phyloP scores from a whole-genome alignment of 1,140 invertebrate genomes.

The Nixonia krombeini region DNA sequence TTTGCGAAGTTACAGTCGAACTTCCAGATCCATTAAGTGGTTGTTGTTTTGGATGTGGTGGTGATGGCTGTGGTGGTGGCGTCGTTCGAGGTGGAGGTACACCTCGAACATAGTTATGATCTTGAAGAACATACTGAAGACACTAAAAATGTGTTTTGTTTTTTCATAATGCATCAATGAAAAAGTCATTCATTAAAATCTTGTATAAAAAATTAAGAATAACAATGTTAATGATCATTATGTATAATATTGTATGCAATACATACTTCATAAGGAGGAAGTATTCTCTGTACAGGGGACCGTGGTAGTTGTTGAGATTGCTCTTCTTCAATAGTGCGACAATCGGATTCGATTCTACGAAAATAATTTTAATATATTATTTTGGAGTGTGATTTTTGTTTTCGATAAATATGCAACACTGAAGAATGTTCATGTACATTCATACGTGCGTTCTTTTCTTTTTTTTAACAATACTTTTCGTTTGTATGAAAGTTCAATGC shows the following conservation, averaged over 20 bases:
- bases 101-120: conserved; percentile 86
- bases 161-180: too few relatives aligned
- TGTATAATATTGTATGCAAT: not conserved
- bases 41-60: conserved; percentile 65
- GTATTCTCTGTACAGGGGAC: conserved; percentile 59
- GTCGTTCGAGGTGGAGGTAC: conserved; percentile 73
- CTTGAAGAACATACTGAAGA: conserved; percentile 80
- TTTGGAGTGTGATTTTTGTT: too few relatives aligned
- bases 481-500: too few relatives aligned
- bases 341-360: conserved; percentile 54
- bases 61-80: conserved; percentile 71
- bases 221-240: not conserved
- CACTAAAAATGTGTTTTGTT: conserved; percentile 71
- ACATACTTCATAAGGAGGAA: conserved; percentile 64
- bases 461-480: too few relatives aligned
- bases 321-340: conserved; percentile 51
- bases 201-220: too few relatives aligned
- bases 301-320: conserved; percentile 41
- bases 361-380: too few relatives aligned
- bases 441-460: too few relatives aligned
- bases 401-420: too few relatives aligned
- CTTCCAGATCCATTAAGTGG: conserved; percentile 60
- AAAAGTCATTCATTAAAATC: not conserved
- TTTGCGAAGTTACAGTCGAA: conserved; percentile 54
- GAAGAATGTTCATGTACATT: too few relatives aligned